phyloP scores from a whole-genome alignment of 2,888 invertebrate genomes.

The Pemphredon lugubris region DNA sequence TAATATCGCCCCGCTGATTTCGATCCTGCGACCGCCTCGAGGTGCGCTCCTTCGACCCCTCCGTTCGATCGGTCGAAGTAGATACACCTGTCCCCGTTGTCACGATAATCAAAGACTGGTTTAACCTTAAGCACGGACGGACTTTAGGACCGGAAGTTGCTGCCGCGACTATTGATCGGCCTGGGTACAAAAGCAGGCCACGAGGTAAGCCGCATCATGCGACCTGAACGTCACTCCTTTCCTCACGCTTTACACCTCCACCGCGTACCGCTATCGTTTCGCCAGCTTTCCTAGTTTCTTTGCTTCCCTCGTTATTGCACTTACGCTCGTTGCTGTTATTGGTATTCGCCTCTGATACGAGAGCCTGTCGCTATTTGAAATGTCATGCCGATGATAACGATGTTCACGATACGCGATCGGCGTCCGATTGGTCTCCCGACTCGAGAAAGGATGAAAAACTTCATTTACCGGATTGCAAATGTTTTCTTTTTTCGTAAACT shows the following conservation, averaged over 20 bases:
- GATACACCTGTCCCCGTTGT: slow-evolving; percentile 26
- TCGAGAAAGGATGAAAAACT: no score
- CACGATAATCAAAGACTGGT: slow-evolving; percentile 52
- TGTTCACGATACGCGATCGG: no score
- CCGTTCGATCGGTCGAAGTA: slow-evolving; percentile 13
- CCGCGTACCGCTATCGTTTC: slow-evolving; percentile 18
- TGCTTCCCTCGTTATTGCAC: slow-evolving; percentile 1
- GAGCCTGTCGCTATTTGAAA: background rate
- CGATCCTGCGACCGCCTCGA: slow-evolving; percentile 26
- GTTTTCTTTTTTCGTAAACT: no score
- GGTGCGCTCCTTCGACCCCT: slow-evolving; percentile 13
- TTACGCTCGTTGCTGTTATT: background rate
- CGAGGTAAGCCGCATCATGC: slow-evolving; percentile 76
- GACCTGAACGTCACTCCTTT: slow-evolving; percentile 64
- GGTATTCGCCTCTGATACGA: background rate
- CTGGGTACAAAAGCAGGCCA: slow-evolving; percentile 71
- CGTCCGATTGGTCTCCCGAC: no score
- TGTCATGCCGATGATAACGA: slow-evolving; percentile 3
- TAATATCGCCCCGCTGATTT: slow-evolving; percentile 12
- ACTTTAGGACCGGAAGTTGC: slow-evolving; percentile 71
- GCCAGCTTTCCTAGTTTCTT: slow-evolving; percentile 26
- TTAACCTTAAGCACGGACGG: slow-evolving; percentile 64
- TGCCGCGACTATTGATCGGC: slow-evolving; percentile 75
- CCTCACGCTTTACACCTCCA: slow-evolving; percentile 54
- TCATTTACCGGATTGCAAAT: no score